Conservation (phyloP, 2,113 vertebrate genomes). For the Proterorhinus semilunaris region DNA sequence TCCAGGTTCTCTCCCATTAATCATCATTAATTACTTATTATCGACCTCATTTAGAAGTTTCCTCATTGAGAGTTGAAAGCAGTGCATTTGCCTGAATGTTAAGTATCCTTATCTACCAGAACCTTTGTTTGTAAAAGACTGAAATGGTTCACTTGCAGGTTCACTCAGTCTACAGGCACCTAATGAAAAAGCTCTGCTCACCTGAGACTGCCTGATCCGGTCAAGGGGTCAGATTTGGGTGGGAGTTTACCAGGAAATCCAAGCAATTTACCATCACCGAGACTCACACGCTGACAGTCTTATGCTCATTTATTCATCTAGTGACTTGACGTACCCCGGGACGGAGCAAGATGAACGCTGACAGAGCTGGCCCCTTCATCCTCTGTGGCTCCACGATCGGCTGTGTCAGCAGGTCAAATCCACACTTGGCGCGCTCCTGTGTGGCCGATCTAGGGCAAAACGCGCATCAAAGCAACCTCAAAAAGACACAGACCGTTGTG, state of each 20-base stretch:
- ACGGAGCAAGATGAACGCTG: conserved; percentile 23
- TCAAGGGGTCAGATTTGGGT: conserved; percentile 23
- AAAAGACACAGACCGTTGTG: conserved; percentile 8
- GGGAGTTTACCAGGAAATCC: conserved; percentile 21
- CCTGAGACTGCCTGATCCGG: conserved; percentile 10
- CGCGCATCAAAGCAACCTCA: conserved; percentile 4
- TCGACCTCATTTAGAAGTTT: too few relatives aligned
- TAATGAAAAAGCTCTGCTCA: conserved; percentile 22
- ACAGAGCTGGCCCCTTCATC: conserved; percentile 9
- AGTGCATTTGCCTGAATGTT: neutral
- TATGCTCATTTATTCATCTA: conserved; percentile 34
- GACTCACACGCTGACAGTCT: neutral
- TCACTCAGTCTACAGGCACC: neutral
- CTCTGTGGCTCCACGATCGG: conserved; percentile 26
- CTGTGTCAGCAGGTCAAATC: conserved; percentile 45
- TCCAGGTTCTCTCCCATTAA: too few relatives aligned
- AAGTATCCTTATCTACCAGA: neutral
- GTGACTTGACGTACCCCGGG: conserved; percentile 19
- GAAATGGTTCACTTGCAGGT: neutral
- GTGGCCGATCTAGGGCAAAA: conserved; percentile 17
- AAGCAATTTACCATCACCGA: conserved; percentile 16
- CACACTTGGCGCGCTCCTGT: conserved; percentile 3
- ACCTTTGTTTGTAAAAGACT: neutral
- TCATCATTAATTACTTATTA: too few relatives aligned
- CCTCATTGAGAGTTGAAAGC: too few relatives aligned